Conservation (phyloP, 1,140 invertebrate genomes). For the Scaptomyza montana region DNA sequence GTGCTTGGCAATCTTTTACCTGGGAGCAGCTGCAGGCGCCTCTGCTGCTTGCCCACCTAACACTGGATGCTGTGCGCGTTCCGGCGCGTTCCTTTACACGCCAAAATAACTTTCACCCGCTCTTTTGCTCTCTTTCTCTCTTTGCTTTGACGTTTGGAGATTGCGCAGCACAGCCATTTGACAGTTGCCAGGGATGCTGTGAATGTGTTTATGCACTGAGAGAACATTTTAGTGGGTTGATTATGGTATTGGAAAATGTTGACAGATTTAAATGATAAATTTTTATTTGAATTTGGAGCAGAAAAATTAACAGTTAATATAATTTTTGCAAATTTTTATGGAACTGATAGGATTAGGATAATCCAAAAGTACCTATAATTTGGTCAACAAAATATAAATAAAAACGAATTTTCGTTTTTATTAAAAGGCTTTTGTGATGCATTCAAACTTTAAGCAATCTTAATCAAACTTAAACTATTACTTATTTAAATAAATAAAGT, state of each 20-base stretch:
- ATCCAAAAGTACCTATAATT: too few species aligned
- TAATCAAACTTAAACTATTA: too few species aligned
- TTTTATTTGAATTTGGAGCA: too few species aligned
- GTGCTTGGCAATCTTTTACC: slow-evolving; percentile 11
- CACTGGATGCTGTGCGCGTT: slow-evolving; percentile 65
- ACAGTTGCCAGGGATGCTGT: slow-evolving; percentile 74
- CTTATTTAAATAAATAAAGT: too few species aligned
- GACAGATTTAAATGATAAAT: too few species aligned
- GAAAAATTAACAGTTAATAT: too few species aligned
- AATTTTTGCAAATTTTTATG: too few species aligned
- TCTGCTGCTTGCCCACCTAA: slow-evolving; percentile 51
- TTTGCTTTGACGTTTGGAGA: slow-evolving; percentile 58
- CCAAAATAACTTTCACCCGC: slow-evolving; percentile 6
- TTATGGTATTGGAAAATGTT: not conserved
- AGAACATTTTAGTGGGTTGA: slow-evolving; percentile 2
- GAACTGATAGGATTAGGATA: too few species aligned
- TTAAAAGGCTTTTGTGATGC: too few species aligned
- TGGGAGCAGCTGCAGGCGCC: slow-evolving; percentile 38
- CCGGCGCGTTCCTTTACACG: slow-evolving; percentile 27
- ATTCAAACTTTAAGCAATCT: too few species aligned
- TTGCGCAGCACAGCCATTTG: slow-evolving; percentile 37
- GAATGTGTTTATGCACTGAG: slow-evolving; percentile 6
- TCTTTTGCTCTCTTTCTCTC: not conserved
- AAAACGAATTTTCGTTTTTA: too few species aligned
- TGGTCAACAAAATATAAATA: too few species aligned